These are phyloP conservation scores for Orchesellides sinensis DNA, from an alignment of 2,888 invertebrate genomes.

Conservation along the genomic window DNA sequence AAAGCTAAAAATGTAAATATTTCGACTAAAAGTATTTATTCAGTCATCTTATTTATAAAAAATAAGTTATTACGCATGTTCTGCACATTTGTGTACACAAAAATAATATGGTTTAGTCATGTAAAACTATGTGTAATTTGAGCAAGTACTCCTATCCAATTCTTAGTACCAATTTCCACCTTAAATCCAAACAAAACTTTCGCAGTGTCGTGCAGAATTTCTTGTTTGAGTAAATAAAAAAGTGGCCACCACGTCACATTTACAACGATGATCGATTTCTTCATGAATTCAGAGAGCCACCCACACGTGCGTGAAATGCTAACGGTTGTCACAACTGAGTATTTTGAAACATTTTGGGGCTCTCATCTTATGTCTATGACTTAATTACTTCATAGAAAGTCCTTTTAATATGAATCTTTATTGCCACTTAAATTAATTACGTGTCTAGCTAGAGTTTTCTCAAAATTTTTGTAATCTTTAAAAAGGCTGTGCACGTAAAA, in stretches of 20 bases:
- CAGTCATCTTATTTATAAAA: too few relatives aligned
- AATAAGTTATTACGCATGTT: too few relatives aligned
- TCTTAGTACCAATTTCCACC: too few relatives aligned
- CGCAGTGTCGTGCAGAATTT: too few relatives aligned
- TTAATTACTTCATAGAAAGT: neutral
- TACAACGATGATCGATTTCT: slow-evolving; percentile 30
- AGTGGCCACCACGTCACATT: slow-evolving; percentile 1
- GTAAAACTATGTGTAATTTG: too few relatives aligned
- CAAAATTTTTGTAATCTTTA: neutral
- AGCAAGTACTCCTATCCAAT: too few relatives aligned
- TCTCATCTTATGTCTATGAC: neutral
- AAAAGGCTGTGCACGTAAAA: neutral
- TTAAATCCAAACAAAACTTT: too few relatives aligned
- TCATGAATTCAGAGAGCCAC: slow-evolving; percentile 30
- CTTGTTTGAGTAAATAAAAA: neutral
- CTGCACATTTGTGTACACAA: too few relatives aligned
- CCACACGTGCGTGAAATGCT: slow-evolving; percentile 44
- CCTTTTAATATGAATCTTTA: neutral
- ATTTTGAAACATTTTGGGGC: neutral
- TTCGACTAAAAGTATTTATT: too few relatives aligned
- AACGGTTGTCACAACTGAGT: slow-evolving; percentile 19
- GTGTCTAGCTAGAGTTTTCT: neutral
- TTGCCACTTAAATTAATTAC: neutral
- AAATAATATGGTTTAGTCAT: too few relatives aligned
- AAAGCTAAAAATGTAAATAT: too few relatives aligned